Evolutionary conservation across 2,888 invertebrate genomes (phyloP), one percentile per base, ranked within the genome.

Genomic region (Drosophila kuntzei): DNA sequence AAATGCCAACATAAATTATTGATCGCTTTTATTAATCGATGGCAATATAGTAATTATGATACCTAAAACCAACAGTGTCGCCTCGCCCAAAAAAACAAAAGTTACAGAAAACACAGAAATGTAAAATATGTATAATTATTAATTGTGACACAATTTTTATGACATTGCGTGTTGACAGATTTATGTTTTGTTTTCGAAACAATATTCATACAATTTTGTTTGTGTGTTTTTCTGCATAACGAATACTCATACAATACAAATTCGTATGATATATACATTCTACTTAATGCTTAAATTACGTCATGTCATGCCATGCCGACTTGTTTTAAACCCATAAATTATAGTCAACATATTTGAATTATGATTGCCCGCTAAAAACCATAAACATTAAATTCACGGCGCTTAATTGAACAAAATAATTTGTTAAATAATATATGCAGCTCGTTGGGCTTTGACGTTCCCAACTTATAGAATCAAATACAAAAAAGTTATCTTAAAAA

Each of bases 141-240:
- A 82, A 88, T 71, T 82, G 72, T 79, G 73, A 71, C 86, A 86
- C 89, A 67, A 60, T 80, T 89, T 83, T 47, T 80, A 71, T 68
- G 65, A 55, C 73, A 83, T 64, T 80, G 73, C 70, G 54, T 80
- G 81, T 68, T 82, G 81, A 82, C 87, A 82, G 87, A 87, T 82
- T 82, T 87, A 87, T 87, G 76, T 67, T 66, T 66, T 60, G 68
- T 69, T 70, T 73, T 68, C 67, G 61, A 69, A 63, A 78, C 39
- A 85, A 79, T 71, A 69, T 71, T 67, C 63, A 58, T 63, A 47
- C 25, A 67, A 54, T 51, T 72, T 53, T 60, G 25, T 58, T 76
- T 16, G 11, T 46, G 37, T 49, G 57, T 54, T 59, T 25, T 59
- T 51, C 66, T 50, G 51, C 53, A 66, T 66, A 58, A 57, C 46